phyloP scores from a whole-genome alignment of 2,113 vertebrate species.

The Brachyhypopomus occidentalis region DNA sequence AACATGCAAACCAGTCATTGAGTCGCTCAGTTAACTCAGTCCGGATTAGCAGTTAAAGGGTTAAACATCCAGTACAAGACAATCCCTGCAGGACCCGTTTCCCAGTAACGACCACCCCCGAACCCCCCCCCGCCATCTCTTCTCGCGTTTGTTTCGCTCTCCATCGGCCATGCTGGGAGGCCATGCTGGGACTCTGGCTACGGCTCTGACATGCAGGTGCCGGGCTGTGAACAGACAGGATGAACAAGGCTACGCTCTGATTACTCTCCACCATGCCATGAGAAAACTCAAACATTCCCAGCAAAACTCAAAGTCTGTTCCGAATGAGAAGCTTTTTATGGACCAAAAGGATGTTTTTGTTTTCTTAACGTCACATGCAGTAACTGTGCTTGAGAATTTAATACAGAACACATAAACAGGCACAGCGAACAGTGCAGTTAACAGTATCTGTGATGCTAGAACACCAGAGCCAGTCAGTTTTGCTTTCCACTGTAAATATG shows the following conservation, averaged over 20 bases:
- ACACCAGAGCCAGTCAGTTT: conserved; percentile 37
- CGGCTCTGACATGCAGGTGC: conserved; percentile 42
- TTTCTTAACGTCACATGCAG: neutral
- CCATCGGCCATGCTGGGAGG: conserved; percentile 36
- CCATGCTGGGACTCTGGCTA: too few relatives aligned
- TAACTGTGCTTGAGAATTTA: too few relatives aligned
- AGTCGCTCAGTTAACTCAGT: conserved; percentile 69
- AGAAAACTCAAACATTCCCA: conserved; percentile 12
- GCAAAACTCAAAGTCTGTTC: conserved; percentile 13
- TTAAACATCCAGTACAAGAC: conserved; percentile 67
- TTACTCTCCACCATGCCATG: conserved; percentile 42
- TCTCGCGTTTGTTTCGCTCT: neutral
- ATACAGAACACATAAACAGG: too few relatives aligned
- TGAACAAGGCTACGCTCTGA: neutral
- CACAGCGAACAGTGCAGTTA: neutral
- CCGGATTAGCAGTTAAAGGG: conserved; percentile 72
- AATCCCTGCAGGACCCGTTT: conserved; percentile 7
- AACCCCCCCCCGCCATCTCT: neutral
- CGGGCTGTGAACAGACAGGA: conserved; percentile 19
- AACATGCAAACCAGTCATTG: conserved; percentile 68
- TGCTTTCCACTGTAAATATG: neutral
- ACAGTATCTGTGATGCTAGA: neutral
- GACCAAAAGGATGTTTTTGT: conserved; percentile 20
- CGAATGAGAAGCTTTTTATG: conserved; percentile 24
- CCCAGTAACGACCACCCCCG: neutral